Evolutionary conservation across 2,113 vertebrate species (phyloP), one percentile per base, ranked within the genome.

Genomic region (Marmota monax): DNA sequence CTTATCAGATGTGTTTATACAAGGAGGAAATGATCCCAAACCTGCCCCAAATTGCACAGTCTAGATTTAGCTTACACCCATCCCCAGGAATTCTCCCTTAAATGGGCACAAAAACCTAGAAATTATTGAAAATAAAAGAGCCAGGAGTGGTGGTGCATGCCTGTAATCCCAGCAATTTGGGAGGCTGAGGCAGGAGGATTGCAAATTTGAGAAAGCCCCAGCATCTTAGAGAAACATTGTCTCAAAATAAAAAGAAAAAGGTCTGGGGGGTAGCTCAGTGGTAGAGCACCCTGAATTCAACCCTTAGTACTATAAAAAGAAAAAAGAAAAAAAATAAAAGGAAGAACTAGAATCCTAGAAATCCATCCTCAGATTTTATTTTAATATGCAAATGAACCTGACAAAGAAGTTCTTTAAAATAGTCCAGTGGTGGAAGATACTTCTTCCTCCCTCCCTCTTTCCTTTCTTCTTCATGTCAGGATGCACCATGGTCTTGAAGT

Each of bases 1-100:
- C 78, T 87, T 95, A 88, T 94, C 93, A 37, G 70, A 39, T 82
- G 32, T 5, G 4, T 72, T 93, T 90, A 93, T 18, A 27, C 89
- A 61, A 61, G 67, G 45, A 74, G 39, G 93, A 95, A 93, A 90
- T 88, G 72, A 86, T 90, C 90, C 77, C 67, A 72, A 94, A 72
- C 80, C 84, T 84, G 67, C 61, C 37, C n/a, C 2, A 1, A 48
- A 56, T 95, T 79, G n/a, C 32, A 51, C 48, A 69, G 84, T 82
- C 53, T 88, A 39, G n/a, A 4, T 73, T 95, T 34, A 61, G 34
- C 88, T 94, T 91, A 76, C 16, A 65, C 34, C 11, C 25, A 37
- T 32, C 32, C 51, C 90, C 32, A 88, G 32, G 23, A 48, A 39
- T 72, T 90, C 79, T 88, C 85, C 79, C 83, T 97, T 53, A 95